phyloP scores from a whole-genome alignment of 1,140 invertebrate genomes.

The Temnothorax curvispinosus region DNA sequence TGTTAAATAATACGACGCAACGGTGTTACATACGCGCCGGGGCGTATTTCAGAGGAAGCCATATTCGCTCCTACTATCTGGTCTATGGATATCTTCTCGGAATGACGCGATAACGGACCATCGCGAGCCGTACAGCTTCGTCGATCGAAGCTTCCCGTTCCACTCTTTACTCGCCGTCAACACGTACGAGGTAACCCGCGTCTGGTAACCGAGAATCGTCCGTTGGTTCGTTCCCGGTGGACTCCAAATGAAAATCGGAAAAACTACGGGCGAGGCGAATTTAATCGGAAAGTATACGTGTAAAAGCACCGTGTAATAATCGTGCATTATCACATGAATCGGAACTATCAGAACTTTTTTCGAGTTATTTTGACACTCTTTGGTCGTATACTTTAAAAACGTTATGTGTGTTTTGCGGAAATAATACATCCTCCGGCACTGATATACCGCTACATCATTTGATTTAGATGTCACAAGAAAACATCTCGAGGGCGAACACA shows the following conservation, averaged over 20 bases:
- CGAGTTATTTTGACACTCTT: constrained; percentile 1
- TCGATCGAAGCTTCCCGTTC: constrained; percentile 66
- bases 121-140: constrained; percentile 25
- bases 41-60: constrained; percentile 7
- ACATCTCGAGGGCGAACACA: not conserved
- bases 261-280: not conserved
- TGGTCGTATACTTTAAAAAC: not conserved
- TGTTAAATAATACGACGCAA: constrained; percentile 11
- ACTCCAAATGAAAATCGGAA: constrained; percentile 28
- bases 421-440: not conserved
- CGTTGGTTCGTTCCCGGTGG: not conserved
- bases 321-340: not conserved
- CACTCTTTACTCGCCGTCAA: constrained; percentile 61
- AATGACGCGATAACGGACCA: constrained; percentile 62
- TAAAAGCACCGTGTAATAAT: constrained; percentile 1
- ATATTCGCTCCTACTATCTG: constrained; percentile 50
- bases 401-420: not conserved
- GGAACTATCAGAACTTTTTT: not conserved
- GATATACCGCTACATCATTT: not conserved
- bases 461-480: not conserved
- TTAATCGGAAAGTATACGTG: not conserved
- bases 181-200: constrained; percentile 56
- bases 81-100: constrained; percentile 55
- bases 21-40: not conserved
- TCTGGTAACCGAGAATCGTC: constrained; percentile 38